Evolutionary conservation across 2,888 invertebrate genomes (phyloP).

Genomic region (Epinotia demarniana): DNA sequence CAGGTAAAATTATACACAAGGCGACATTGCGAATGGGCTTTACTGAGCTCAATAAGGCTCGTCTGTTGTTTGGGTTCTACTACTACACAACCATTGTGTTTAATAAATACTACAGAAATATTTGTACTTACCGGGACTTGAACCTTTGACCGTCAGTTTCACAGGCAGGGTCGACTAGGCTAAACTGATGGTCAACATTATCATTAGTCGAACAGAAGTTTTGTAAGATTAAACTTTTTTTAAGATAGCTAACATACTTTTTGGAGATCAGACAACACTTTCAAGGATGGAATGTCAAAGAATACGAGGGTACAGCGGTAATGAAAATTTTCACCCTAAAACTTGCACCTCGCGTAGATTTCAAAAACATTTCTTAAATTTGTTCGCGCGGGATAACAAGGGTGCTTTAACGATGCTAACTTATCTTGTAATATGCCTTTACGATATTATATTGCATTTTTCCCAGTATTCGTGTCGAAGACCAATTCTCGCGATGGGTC

Average conservation of each 20-base stretch:
- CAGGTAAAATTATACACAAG: too few species aligned
- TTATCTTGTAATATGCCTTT: slow-evolving; percentile 18
- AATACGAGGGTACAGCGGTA: slow-evolving; percentile 63
- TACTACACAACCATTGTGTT: too few species aligned
- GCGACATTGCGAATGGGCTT: too few species aligned
- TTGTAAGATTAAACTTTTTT: background rate
- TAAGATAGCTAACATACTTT: background rate
- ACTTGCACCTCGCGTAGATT: slow-evolving; percentile 60
- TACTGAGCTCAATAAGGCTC: too few species aligned
- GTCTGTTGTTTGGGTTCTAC: too few species aligned
- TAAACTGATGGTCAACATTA: too few species aligned
- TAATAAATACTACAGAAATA: too few species aligned
- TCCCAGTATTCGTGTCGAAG: background rate
- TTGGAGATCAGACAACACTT: slow-evolving; percentile 4
- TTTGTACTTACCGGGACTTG: too few species aligned
- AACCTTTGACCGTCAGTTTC: too few species aligned
- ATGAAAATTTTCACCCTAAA: slow-evolving; percentile 69
- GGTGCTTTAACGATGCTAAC: slow-evolving; percentile 15
- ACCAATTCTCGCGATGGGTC: too few species aligned
- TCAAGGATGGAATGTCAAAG: slow-evolving; percentile 34
- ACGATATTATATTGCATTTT: background rate
- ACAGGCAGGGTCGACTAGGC: too few species aligned
- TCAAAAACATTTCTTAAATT: slow-evolving; percentile 54
- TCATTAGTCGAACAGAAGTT: too few species aligned
- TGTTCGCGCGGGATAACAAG: slow-evolving; percentile 22